Evolutionary conservation across 30 jellyfish, hydroid and myxozoan genomes (phyloP), one percentile per base, ranked within the genome.

Genomic region (Aurelia coerulea): DNA sequence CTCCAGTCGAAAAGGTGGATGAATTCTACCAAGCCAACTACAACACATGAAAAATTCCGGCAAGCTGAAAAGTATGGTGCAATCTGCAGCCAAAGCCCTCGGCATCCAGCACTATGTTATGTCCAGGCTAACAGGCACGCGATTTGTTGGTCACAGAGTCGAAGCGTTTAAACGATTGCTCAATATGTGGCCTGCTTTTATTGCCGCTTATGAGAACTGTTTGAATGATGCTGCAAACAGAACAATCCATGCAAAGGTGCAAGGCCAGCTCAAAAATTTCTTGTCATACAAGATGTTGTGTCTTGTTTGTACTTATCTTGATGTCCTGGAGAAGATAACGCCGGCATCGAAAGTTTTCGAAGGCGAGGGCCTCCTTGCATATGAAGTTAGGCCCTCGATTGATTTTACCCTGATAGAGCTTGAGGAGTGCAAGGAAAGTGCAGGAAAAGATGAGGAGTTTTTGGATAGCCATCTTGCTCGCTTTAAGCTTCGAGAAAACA

Each of bases 171-270:
- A 79, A 29, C 37, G 84, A 32, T 65, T 91, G 31, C 79, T 91
- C 23, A 65, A 65, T 60, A 78, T 86, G 87, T 91, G 97, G 97
- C 91, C 95, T 8, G 78, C 97, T 17, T 62, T 90, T 51, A 76
- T 62, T 2, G 65, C 76, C 5, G 97, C 88, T 10, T 90, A 81
- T 66, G 97, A 90, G 42, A 85, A 85, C 75, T 16, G 51, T 39
- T 17, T 87, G n/a, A 70, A 68, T 9, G 66, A 65, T 51, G 41
- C 90, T 13, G 13, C 49, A 32, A 62, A 62, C 58, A 70, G 29
- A 23, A 46, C 39, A 18, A n/a, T 87, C 14, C 63, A 62, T 53
- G 54, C 77, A 60, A 68, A 68, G 52, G 39, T 46, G 67, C 51
- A 39, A 60, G 79, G 88, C 14, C 80, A 39, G 77, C 66, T 83